A percentile compares a stretch with the other conserved stretches of the same genome.
phyloP scores from a whole-genome alignment of 2,888 invertebrate genomes.

The Callosobruchus maculatus region DNA sequence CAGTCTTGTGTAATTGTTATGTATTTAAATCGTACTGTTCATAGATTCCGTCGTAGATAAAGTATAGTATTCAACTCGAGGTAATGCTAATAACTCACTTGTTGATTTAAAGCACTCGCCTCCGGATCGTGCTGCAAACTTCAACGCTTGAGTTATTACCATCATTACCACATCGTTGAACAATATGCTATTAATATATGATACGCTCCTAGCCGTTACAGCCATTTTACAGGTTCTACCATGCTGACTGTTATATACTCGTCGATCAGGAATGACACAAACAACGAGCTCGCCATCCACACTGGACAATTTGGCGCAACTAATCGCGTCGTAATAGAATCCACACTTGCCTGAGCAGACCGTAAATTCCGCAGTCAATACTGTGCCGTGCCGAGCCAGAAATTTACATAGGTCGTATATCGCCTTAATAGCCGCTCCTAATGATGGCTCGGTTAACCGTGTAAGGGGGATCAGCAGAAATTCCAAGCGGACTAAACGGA shows the following conservation, averaged over 20 bases:
- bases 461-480: neutral
- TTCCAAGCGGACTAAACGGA: neutral
- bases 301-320: neutral
- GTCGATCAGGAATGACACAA: neutral
- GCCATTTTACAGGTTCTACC: too few relatives aligned
- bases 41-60: too few relatives aligned
- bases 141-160: too few relatives aligned
- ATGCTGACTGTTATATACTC: neutral
- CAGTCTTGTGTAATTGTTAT: too few relatives aligned
- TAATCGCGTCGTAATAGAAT: neutral
- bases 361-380: neutral
- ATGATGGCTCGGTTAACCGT: neutral
- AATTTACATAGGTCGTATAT: neutral
- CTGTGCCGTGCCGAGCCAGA: neutral
- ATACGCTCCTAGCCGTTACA: too few relatives aligned
- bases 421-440: neutral
- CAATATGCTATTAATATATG: too few relatives aligned
- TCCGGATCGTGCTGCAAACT: too few relatives aligned
- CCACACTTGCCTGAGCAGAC: neutral
- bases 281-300: neutral
- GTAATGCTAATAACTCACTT: too few relatives aligned
- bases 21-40: too few relatives aligned
- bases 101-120: too few relatives aligned
- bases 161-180: too few relatives aligned
- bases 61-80: too few relatives aligned